Conservation (phyloP, 2,113 vertebrate species). For the Bettongia penicillata region DNA sequence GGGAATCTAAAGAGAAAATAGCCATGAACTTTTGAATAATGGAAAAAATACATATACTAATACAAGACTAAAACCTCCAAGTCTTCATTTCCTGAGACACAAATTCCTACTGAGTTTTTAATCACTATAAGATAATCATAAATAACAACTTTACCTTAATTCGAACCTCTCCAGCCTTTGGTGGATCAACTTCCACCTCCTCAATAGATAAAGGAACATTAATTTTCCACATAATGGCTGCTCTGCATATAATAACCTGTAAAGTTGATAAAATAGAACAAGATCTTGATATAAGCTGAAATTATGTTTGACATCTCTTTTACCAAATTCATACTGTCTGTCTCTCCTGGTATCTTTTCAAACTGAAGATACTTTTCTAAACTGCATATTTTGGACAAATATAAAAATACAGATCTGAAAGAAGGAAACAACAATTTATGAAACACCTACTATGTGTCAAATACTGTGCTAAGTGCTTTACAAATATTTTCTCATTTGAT, state of each 20-base stretch:
- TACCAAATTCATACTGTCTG: background rate
- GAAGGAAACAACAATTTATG: background rate
- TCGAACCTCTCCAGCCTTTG: conserved; percentile 62
- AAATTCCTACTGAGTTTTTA: background rate
- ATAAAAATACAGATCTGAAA: background rate
- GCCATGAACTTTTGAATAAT: background rate
- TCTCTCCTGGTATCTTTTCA: background rate
- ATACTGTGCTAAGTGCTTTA: background rate
- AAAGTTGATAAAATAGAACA: background rate
- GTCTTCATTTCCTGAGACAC: background rate
- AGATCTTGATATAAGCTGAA: background rate
- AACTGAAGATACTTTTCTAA: background rate
- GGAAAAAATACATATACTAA: background rate
- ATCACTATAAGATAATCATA: background rate
- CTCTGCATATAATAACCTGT: conserved; percentile 54
- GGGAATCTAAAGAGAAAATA: background rate
- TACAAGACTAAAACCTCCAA: background rate
- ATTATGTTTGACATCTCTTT: background rate
- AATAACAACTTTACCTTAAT: conserved; percentile 59
- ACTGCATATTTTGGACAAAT: background rate
- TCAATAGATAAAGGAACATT: conserved; percentile 62
- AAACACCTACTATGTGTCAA: background rate
- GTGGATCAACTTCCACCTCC: conserved; percentile 65
- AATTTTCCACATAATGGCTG: conserved; percentile 56
- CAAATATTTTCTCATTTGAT: too few species aligned